phyloP scores from a whole-genome alignment of 2,113 vertebrate species.

The rat (Rattus norvegicus) region DNA sequence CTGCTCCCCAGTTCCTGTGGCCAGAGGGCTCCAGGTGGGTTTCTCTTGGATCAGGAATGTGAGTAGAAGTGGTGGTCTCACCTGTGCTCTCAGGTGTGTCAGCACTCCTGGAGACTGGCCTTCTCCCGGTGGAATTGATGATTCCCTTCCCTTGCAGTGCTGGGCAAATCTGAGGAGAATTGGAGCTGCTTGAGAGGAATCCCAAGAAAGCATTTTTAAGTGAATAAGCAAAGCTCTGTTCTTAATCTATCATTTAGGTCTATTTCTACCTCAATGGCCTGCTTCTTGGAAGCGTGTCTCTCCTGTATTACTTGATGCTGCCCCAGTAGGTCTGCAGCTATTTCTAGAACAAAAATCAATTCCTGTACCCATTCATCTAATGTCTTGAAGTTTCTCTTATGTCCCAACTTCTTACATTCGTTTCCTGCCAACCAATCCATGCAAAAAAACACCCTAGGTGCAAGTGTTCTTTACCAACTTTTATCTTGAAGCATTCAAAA shows the following conservation, averaged over 20 bases:
- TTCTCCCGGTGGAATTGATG: too few relatives aligned
- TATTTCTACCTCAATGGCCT: not conserved
- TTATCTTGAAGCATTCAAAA: conserved; percentile 20
- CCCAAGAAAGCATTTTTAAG: not conserved
- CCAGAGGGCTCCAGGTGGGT: too few relatives aligned
- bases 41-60: too few relatives aligned
- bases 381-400: conserved; percentile 46
- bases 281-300: not conserved
- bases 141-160: too few relatives aligned
- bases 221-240: conserved; percentile 31
- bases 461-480: conserved; percentile 9
- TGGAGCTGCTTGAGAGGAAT: too few relatives aligned
- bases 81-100: too few relatives aligned
- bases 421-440: not conserved
- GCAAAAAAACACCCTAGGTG: not conserved
- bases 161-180: too few relatives aligned
- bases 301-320: not conserved
- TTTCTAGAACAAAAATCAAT: conserved; percentile 55
- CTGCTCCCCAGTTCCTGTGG: too few relatives aligned
- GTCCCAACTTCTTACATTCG: not conserved
- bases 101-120: too few relatives aligned
- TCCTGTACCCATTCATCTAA: not conserved
- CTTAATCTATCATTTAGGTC: not conserved
- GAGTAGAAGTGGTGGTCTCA: too few relatives aligned
- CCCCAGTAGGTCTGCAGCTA: not conserved